A percentile compares a stretch with the other conserved stretches of the same genome.
These are phyloP conservation scores for Gymnodraco acuticeps DNA, from an alignment of 2,797 vertebrate species.

Conservation along the genomic window DNA sequence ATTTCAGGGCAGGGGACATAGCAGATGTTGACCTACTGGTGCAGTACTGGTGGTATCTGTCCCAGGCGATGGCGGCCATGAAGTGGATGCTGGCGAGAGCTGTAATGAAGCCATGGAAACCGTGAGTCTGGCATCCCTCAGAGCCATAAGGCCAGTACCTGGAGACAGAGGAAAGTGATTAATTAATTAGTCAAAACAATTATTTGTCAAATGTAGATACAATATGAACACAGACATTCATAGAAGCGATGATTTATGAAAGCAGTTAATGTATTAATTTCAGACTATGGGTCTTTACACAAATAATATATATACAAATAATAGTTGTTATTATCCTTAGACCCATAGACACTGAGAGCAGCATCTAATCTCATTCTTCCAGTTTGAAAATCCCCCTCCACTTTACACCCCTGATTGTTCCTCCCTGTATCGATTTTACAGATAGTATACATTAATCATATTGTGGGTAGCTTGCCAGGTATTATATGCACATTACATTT, in stretches of 20 bases:
- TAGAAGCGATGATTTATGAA: background rate
- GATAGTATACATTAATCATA: background rate
- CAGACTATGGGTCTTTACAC: background rate
- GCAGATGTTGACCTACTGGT: constrained; percentile 84
- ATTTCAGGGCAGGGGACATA: background rate
- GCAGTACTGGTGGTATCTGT: constrained; percentile 95
- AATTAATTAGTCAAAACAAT: background rate
- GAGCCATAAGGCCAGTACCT: constrained; percentile 97
- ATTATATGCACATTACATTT: constrained; percentile 8
- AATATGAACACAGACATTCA: background rate
- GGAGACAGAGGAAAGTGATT: constrained; percentile 31
- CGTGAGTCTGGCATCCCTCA: constrained; percentile 93
- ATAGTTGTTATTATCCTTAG: constrained; percentile 24
- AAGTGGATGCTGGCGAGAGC: constrained; percentile 94
- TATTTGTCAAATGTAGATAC: background rate
- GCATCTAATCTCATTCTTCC: constrained; percentile 41
- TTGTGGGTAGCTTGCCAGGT: background rate
- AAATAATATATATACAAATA: background rate
- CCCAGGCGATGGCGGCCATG: constrained; percentile 93
- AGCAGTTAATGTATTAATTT: background rate
- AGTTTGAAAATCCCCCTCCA: constrained; percentile 32
- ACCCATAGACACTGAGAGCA: constrained; percentile 15
- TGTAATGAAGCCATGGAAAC: constrained; percentile 93
- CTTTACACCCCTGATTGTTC: background rate
- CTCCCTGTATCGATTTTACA: constrained; percentile 3